Base-by-base conservation (phyloP, 2,888 invertebrate species). In the Erebia aethiops region DNA sequence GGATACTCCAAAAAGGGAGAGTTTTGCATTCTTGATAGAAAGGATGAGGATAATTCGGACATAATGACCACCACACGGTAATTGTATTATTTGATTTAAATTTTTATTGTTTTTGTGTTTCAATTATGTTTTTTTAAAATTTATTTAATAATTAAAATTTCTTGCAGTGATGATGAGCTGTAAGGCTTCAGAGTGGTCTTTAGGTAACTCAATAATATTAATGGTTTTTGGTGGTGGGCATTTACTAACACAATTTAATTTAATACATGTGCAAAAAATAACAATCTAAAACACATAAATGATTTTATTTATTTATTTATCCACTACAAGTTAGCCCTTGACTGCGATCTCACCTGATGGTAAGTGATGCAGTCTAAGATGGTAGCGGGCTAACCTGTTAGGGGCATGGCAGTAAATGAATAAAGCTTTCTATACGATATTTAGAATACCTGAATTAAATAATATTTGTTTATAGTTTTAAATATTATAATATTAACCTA, bases 1-100 rank as follows among this genome's bases (percentile, higher is more conserved):
- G 97, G 96, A 8, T 98, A 95, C 85, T 92, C 94, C 11, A 93
- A 95, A 74, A 95, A 95, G 76, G 96, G 97, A 72, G 96, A 96
- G 74, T 94, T 97, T 76, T 98, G 98, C 88, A 92, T 96, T 74
- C 95, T 97, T 94, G 94, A 95, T 88, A 91, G 86, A 64, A 87
- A 84, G 26, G 86, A 87, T n/a, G 88, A 90, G n/a, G 84, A 85
- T 67, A 69, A 75, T 9, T 77, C 84, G 0, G 87, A 91, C 54
- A 82, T 82, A 67, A 78, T 91, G 14, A 88, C 91, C 1, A 82
- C 76, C 7, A 84, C 91, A 58, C 89, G 92, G 92, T 92, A 84
- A 70, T 57, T 56, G 18, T 26, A 3, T 60, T 35, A 35, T 16
- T 67, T 46, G 7, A 7, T 18, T 18, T 54, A 54, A 18, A 18